phyloP scores from a whole-genome alignment of 2,113 vertebrate genomes.

The Canis aureus region DNA sequence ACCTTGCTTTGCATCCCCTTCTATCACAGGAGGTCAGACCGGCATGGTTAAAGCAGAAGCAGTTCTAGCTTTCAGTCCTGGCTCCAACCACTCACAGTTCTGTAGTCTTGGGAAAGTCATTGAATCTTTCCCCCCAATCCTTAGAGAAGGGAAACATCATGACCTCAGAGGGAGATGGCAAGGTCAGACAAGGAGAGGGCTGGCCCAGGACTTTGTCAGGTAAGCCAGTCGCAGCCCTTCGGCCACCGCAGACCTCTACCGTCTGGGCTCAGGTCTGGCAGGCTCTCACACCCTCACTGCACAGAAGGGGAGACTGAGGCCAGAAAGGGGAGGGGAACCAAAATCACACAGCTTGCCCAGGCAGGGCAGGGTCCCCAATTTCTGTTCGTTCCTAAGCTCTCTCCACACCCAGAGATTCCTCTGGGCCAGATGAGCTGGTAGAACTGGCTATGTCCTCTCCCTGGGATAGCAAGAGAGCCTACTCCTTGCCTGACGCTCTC shows the following conservation, averaged over 20 bases:
- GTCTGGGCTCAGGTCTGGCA: neutral
- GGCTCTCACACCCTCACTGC: neutral
- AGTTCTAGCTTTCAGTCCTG: neutral
- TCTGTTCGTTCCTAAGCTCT: neutral
- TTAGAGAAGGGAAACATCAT: neutral
- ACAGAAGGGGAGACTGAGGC: neutral
- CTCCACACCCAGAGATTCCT: neutral
- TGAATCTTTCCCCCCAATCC: neutral
- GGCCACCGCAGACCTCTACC: neutral
- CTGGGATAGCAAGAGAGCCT: neutral
- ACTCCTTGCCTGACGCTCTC: neutral
- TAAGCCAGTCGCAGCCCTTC: neutral
- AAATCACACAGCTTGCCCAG: neutral
- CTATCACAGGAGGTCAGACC: rapidly evolving
- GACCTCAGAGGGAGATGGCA: neutral
- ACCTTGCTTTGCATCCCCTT: neutral
- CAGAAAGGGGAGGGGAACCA: neutral
- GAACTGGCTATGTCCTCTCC: neutral
- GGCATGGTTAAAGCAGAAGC: neutral
- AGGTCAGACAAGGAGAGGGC: neutral
- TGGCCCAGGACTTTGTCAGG: neutral
- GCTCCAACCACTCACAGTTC: neutral
- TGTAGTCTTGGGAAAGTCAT: neutral
- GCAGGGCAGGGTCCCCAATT: neutral
- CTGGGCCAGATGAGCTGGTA: neutral